Percentiles rank a stretch among this genome's conserved stretches.
Evolutionary conservation across 2,797 vertebrate genomes (phyloP).

Genomic region (Pantherophis alleghaniensis): DNA sequence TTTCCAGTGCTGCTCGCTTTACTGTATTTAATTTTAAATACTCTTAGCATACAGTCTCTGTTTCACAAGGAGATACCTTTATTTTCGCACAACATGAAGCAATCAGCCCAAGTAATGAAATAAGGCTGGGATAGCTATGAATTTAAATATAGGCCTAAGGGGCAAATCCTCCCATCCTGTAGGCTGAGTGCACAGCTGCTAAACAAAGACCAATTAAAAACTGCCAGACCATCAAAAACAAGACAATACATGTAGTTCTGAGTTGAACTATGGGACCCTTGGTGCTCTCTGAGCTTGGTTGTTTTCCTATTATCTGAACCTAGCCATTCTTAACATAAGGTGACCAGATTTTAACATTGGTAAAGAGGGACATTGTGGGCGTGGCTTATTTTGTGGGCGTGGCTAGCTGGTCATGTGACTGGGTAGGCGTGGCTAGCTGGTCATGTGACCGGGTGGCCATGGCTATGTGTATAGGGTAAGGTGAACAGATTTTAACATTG

Average conservation of each 20-base stretch:
- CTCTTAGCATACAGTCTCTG: neutral
- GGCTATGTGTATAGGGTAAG: too few species aligned
- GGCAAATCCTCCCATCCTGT: neutral
- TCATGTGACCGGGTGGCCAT: too few species aligned
- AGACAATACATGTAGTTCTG: neutral
- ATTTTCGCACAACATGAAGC: neutral
- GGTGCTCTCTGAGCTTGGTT: neutral
- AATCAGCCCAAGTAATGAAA: neutral
- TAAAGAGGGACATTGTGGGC: too few species aligned
- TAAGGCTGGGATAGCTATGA: neutral
- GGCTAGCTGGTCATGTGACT: too few species aligned
- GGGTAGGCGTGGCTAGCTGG: too few species aligned
- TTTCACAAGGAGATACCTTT: neutral
- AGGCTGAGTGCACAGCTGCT: neutral
- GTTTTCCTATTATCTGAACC: neutral
- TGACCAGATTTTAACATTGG: too few species aligned
- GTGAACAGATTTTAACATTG: too few species aligned
- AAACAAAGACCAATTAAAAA: neutral
- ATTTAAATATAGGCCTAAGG: neutral
- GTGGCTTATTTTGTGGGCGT: too few species aligned
- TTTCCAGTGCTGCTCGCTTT: neutral
- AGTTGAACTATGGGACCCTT: neutral
- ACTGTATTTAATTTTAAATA: neutral
- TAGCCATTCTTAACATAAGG: neutral
- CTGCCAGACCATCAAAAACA: neutral